Evolutionary conservation across 2,888 invertebrate species (phyloP).

Genomic region (Diachrysia chrysitis): DNA sequence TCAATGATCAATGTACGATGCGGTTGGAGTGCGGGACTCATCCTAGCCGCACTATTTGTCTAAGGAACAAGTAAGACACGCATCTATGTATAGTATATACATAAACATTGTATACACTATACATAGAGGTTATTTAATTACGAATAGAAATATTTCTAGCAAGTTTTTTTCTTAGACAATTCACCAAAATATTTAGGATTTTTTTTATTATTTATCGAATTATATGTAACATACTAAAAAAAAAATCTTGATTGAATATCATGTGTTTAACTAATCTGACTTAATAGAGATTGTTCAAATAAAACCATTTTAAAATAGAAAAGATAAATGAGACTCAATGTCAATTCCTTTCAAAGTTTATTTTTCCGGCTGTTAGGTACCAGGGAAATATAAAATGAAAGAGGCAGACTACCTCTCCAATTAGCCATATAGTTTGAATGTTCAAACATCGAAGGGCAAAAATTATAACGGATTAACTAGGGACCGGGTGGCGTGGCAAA

Average conservation of each 20-base stretch:
- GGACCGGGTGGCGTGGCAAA: conserved; percentile 53
- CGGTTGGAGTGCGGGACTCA: conserved; percentile 19
- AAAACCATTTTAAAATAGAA: not conserved
- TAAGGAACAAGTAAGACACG: conserved; percentile 8
- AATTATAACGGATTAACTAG: conserved; percentile 55
- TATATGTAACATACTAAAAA: too few species aligned
- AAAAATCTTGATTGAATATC: too few species aligned
- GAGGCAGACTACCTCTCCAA: conserved; percentile 27
- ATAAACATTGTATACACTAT: not conserved
- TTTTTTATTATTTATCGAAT: too few species aligned
- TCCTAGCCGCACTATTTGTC: conserved; percentile 42
- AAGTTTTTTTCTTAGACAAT: too few species aligned
- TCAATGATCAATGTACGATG: conserved; percentile 36
- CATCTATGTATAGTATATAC: not conserved
- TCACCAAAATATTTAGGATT: too few species aligned
- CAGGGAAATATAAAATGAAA: conserved; percentile 35
- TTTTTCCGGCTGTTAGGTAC: conserved; percentile 21
- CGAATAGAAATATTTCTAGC: too few species aligned
- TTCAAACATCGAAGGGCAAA: conserved; percentile 49
- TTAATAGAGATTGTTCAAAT: too few species aligned
- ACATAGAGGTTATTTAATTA: too few species aligned
- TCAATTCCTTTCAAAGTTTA: conserved; percentile 3
- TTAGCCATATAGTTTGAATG: conserved; percentile 35
- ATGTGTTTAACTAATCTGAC: too few species aligned
- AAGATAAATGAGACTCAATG: not conserved